Evolutionary conservation across 2,797 vertebrate species (phyloP), one percentile per base, ranked within the genome.

Genomic region (Rhadinocentrus ornatus): DNA sequence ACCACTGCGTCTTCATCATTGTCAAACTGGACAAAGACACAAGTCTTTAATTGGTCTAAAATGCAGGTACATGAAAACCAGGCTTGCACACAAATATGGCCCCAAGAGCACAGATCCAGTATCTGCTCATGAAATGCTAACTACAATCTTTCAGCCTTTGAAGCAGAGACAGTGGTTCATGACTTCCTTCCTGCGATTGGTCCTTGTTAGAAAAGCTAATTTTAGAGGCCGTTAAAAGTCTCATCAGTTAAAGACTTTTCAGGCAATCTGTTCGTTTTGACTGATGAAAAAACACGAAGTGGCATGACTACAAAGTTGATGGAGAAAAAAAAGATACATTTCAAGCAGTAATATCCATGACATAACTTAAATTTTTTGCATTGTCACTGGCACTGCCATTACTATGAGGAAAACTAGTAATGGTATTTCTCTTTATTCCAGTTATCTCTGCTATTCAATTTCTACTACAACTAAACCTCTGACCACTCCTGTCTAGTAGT

Each of bases 11-110:
- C 32, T 63, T 50, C 53, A 63, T 46, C 54, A 58, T 6, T 57
- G 54, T 58, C 53, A 24, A 6, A 26, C 37, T 57, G 27, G 53
- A 66, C 61, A 71, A 34, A 44, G 60, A 71, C 52, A 35, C 11
- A 4, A 24, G 24, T 27, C 15, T 24, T 34, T 64, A 64, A 64
- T 64, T 64, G 48, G 62, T 64, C 62, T 64, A 32, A 53, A 3
- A 53, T 35, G 48, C 26, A 0, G 6, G 18, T n/a, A 32, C 31
- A 20, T 46, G 60, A 53, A 53, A 53, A 35, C 48, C 48, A 20
- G 48, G 32, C 32, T 16, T 37, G 31, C 24, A 10, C 46, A 35
- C 24, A 27, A 54, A 54, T 24, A 5, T 26, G 62, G 46, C 8
- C 52, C 52, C 52, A 37, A 15, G 13, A 37, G 32, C 31, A 26